Base-by-base conservation (phyloP, 2,797 vertebrate genomes). In the Microctenopoma lineatum region DNA sequence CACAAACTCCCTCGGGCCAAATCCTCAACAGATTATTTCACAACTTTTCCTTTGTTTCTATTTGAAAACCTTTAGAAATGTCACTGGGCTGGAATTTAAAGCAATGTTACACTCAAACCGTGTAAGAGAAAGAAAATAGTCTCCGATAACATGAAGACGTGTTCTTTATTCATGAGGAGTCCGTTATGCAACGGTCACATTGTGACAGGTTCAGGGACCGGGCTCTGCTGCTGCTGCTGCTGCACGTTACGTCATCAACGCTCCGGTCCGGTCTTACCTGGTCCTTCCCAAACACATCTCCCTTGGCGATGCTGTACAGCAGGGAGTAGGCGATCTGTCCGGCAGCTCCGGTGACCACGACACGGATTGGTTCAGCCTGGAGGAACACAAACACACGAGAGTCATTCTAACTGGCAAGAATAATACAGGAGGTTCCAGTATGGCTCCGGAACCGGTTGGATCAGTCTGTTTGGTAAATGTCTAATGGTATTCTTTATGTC, bases 261-360 rank as follows among this genome's bases (percentile, higher is more conserved):
- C 2, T 4, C 29, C 6, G 14, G 3, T 13, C 10, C 1, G 0
- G 15, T 55, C 71, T 89, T 90, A 98, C 97, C 97, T 98, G 97
- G 55, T 98, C 96, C 86, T 96, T 96, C 55, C 97, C 97, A 8
- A 99, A 98, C 85, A 98, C 96, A 93, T 98, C 96, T 26, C 97
- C 97, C 88, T 97, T 98, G 70, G 97, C 97, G 62, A 99, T 97
- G 91, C 96, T 95, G 93, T 95, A 98, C 51, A 99, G 94, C 79
- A 99, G 92, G 1, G 97, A 98, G 80, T 99, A 99, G 34, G 97
- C 97, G 46, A 98, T 99, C 89, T 99, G 97, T 54, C 97, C 97
- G 0, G 97, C 97, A 46, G 97, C 97, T 77, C 97, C 97, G 1
- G 97, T 98, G 83, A 99, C 96, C 83, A 99, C 92, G 44, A 98